Evolutionary conservation across 2,888 invertebrate genomes (phyloP).

Genomic region (Acanthosepion esculentum): DNA sequence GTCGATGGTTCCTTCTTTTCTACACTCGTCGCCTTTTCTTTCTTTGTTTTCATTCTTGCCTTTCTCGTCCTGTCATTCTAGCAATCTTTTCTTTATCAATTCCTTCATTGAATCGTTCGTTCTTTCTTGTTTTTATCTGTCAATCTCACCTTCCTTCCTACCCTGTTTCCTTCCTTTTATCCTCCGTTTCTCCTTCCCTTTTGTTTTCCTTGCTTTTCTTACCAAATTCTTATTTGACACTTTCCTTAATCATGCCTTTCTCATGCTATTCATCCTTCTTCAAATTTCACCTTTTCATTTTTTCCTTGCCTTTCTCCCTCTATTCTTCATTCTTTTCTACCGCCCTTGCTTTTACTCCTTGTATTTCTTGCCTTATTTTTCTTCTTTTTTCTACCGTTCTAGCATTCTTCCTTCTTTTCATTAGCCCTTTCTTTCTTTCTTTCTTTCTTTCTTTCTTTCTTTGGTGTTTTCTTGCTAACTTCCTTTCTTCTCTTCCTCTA

Average conservation of each 20-base stretch:
- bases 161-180: neutral
- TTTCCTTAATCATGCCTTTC: no score
- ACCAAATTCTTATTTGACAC: no score
- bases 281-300: neutral
- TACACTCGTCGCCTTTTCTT: neutral
- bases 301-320: neutral
- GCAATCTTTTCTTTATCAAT: no score
- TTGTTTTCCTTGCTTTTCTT: neutral
- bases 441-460: neutral
- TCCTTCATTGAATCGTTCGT: neutral
- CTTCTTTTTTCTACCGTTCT: neutral
- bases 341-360: neutral
- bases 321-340: neutral
- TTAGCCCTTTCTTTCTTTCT: neutral
- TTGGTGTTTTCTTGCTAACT: neutral
- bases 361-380: neutral
- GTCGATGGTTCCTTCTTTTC: neutral
- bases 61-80: no score
- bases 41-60: no score
- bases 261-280: neutral
- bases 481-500: neutral
- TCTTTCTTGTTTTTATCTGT: neutral
- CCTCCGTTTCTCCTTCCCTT: neutral
- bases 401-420: neutral
- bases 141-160: neutral